Conservation (phyloP, 2,113 vertebrate species). For the Gulo gulo region DNA sequence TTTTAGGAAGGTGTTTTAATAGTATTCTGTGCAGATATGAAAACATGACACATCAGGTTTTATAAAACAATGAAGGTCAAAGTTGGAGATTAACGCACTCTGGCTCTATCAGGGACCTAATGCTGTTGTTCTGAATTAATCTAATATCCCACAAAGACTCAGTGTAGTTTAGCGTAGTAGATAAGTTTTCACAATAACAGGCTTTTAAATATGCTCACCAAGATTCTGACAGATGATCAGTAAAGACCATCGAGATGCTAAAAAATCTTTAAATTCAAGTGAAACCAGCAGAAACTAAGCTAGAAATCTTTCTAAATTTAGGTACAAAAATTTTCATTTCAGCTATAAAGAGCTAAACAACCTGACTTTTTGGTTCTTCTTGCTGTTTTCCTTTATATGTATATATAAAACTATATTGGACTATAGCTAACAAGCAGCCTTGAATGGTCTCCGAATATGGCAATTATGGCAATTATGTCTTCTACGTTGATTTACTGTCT, state of each 20-base stretch:
- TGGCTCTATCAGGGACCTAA: background rate
- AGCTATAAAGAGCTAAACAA: constrained; percentile 25
- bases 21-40: background rate
- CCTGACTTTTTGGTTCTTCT: constrained; percentile 31
- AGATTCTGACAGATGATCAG: background rate
- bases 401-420: constrained; percentile 16
- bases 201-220: constrained; percentile 8
- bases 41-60: constrained; percentile 1
- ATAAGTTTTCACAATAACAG: background rate
- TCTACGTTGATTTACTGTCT: constrained; percentile 63
- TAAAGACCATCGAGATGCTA: background rate
- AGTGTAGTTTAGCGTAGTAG: background rate
- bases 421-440: constrained; percentile 54
- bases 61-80: background rate
- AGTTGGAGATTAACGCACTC: constrained; percentile 7
- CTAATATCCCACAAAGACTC: background rate
- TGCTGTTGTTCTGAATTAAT: background rate
- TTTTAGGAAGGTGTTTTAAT: background rate
- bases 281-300: constrained; percentile 27
- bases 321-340: background rate
- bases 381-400: background rate
- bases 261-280: constrained; percentile 26
- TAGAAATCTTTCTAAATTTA: constrained; percentile 29
- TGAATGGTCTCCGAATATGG: constrained; percentile 57
- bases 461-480: constrained; percentile 74